Conservation (phyloP, 2,113 vertebrate genomes). For the Oncorhynchus mykiss region DNA sequence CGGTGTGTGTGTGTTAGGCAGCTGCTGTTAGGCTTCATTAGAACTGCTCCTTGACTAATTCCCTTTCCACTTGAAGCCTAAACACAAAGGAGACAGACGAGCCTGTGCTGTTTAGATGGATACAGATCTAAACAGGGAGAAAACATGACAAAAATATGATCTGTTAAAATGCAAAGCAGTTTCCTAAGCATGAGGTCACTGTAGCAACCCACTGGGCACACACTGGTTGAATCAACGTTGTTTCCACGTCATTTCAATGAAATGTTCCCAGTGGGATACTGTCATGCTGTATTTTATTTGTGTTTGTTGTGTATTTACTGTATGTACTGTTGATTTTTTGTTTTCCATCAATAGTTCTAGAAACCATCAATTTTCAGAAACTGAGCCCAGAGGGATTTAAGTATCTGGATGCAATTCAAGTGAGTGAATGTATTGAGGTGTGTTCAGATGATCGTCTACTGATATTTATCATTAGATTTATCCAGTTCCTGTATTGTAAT, state of each 20-base stretch:
- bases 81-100: not conserved
- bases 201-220: not conserved
- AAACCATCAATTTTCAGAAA: conserved; percentile 87
- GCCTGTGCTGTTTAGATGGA: not conserved
- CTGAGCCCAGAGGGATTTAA: conserved; percentile 65
- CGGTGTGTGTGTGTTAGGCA: conserved; percentile 29
- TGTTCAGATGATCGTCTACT: not conserved
- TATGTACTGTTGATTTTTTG: not conserved
- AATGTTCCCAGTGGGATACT: not conserved
- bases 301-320: not conserved
- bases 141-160: not conserved
- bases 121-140: not conserved
- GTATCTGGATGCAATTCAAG: conserved; percentile 74
- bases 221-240: no score
- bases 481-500: not conserved
- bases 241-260: no score
- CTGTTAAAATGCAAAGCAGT: not conserved
- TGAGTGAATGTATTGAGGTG: conserved; percentile 46
- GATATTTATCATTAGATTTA: not conserved
- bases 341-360: conserved; percentile 62
- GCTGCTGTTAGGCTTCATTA: not conserved
- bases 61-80: conserved; percentile 1
- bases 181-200: not conserved
- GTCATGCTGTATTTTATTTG: not conserved
- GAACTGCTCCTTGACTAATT: not conserved